Evolutionary conservation across 2,888 invertebrate species (phyloP).

Genomic region (Galeopsomyia nigrocyanea): DNA sequence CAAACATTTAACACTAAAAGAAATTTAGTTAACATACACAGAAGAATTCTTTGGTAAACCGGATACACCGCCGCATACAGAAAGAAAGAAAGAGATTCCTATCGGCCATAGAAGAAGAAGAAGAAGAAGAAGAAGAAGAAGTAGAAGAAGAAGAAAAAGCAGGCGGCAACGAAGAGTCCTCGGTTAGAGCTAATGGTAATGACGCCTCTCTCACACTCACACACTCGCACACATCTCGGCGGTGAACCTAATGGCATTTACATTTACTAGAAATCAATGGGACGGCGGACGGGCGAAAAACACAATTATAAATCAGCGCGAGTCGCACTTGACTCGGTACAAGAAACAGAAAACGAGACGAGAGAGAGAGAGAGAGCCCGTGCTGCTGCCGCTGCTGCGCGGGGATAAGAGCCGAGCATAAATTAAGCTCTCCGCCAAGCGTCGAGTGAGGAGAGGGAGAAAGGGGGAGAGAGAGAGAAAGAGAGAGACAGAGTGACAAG

Average conservation of each 20-base stretch:
- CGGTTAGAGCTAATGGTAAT: constrained; percentile 54
- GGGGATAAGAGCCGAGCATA: constrained; percentile 50
- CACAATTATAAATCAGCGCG: constrained; percentile 55
- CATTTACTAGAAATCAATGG: constrained; percentile 59
- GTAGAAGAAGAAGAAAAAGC: too few relatives aligned
- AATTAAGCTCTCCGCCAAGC: constrained; percentile 29
- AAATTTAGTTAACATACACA: background rate
- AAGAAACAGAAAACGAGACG: constrained; percentile 39
- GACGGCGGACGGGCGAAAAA: constrained; percentile 48
- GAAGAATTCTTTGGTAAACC: too few relatives aligned
- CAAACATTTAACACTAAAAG: too few relatives aligned
- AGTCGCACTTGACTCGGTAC: constrained; percentile 9
- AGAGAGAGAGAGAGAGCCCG: constrained; percentile 3
- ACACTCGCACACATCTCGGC: background rate
- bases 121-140: too few relatives aligned
- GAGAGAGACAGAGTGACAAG: constrained; percentile 45
- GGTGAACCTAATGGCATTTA: constrained; percentile 53
- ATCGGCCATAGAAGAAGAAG: background rate
- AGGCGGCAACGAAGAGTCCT: background rate
- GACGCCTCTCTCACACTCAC: constrained; percentile 47
- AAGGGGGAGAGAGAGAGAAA: constrained; percentile 1
- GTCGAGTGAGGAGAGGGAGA: too few relatives aligned
- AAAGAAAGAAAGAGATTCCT: too few relatives aligned
- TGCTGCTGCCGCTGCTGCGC: too few relatives aligned
- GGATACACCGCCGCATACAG: too few relatives aligned